Evolutionary conservation across 2,797 vertebrate species (phyloP), one percentile per base, ranked within the genome.

Genomic region (Ptychadena robeensis): DNA sequence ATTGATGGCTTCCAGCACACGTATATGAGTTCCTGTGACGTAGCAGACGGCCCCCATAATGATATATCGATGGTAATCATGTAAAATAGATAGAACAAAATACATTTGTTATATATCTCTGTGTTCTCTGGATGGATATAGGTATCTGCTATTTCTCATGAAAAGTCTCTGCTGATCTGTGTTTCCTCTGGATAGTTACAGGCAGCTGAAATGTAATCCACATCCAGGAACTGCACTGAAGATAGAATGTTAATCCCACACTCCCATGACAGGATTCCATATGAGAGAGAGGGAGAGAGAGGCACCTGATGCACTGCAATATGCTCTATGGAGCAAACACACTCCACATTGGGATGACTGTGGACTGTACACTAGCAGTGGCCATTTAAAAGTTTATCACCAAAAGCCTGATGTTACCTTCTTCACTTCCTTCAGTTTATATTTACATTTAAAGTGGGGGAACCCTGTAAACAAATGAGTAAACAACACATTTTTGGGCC

Each of bases 31-130:
- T 34, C 5, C n/a, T 12, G 3, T 32, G 28, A 66, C 28, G 25
- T n/a, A 22, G 25, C 18, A 53, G 31, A 22, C n/a, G 4, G 25
- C 18, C 37, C 61, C 27, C 38, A 31, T 40, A 8, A 40, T 22
- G 3, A 7, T n/a, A 30, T 57, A 67, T 37, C 63, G 59, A 59
- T 38, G 15, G 31, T 25, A 53, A 25, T 25, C 22, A 38, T 75
- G n/a, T 69, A 1, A 1, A 59, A 75, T 38, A 44, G 53, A 75
- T 72, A 73, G 40, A 72, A 37, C 68, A 83, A 59, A 76, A 85
- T 86, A 86, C 75, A 9, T 38, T 71, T 88, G 84, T 85, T 87
- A 81, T 63, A 79, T 87, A 75, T 83, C 82, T 82, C 85, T 87
- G 35, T n/a, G 57, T 88, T 90, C 28, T 92, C 81, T 83, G 85